Percentiles rank a stretch among this genome's conserved stretches.
Conservation (phyloP, 2,113 vertebrate species). For the Clarias gariepinus region DNA sequence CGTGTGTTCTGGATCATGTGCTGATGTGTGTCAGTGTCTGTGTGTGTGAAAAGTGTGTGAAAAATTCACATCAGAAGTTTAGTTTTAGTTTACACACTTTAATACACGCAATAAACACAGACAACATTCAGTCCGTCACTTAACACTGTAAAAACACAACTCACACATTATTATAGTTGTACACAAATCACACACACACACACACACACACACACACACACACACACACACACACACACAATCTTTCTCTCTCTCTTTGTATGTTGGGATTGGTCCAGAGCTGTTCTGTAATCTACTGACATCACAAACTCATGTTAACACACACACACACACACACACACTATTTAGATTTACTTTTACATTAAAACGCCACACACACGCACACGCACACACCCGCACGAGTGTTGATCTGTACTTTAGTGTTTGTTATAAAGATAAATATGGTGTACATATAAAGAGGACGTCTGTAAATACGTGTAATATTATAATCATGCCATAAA, state of each 20-base stretch:
- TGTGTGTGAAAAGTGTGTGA: too few species aligned
- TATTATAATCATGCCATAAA: constrained; percentile 27
- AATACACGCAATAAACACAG: constrained; percentile 47
- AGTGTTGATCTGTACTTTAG: not conserved
- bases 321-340: not conserved
- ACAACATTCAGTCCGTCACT: constrained; percentile 36
- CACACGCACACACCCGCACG: not conserved
- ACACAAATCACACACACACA: not conserved
- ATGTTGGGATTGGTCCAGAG: not conserved
- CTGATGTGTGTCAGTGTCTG: too few species aligned
- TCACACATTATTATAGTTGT: constrained; percentile 24
- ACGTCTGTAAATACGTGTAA: constrained; percentile 15
- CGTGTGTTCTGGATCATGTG: too few species aligned
- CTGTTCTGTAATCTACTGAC: not conserved
- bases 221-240: too few species aligned
- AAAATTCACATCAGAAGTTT: not conserved
- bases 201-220: too few species aligned
- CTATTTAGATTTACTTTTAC: not conserved
- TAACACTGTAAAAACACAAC: constrained; percentile 36
- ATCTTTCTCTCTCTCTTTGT: not conserved
- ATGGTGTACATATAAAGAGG: constrained; percentile 10
- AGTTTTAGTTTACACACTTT: constrained; percentile 35
- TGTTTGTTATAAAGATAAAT: not conserved
- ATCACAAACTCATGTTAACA: not conserved
- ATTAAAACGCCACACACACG: not conserved